Base-by-base conservation (phyloP, 2,113 vertebrate species). In the Platanista minor region DNA sequence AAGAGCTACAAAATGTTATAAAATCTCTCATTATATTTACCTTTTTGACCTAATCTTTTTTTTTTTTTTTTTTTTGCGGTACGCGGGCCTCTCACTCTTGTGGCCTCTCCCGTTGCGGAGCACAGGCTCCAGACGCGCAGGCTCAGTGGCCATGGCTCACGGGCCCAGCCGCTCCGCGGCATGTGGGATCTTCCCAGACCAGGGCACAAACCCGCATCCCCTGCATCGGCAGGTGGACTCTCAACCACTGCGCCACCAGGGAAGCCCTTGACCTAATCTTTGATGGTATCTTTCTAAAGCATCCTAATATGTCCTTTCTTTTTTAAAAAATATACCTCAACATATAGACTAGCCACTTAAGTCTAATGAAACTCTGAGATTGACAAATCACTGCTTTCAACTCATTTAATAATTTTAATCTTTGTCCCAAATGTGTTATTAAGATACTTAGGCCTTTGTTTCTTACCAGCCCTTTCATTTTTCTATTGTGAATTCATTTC, bases 1-100 rank as follows among this genome's bases (percentile, higher is more conserved):
- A 95, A 93, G 31, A 88, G 33, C 33, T 77, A 81, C 13, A 92
- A 82, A 94, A 74, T 59, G 67, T 74, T 86, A 52, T 43, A 31
- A 46, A 31, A 69, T 81, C 64, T 94, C 36, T 91, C n/a, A 57
- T 77, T 81, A 64, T 57, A 78, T 84, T 91, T 52, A 89, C 11
- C 36, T 81, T 94, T 97, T 82, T 84, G n/a, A 95, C 27, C 36
- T 29, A 92, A 36, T 87, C 41, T 87, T 61, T 71, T 94, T 77
- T n/a, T n/a, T n/a, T n/a, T n/a, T n/a, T n/a, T n/a, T n/a, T n/a
- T n/a, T n/a, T n/a, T n/a, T n/a, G n/a, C n/a, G n/a, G n/a, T n/a
- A n/a, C n/a, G n/a, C n/a, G n/a, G n/a, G n/a, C n/a, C n/a, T n/a
- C n/a, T n/a, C n/a, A n/a, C 39, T 41, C 4, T 41, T 41, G 39